A percentile compares a stretch with the other conserved stretches of the same genome.
phyloP scores from a whole-genome alignment of 2,113 vertebrate genomes.

The Hemiprocne comata region DNA sequence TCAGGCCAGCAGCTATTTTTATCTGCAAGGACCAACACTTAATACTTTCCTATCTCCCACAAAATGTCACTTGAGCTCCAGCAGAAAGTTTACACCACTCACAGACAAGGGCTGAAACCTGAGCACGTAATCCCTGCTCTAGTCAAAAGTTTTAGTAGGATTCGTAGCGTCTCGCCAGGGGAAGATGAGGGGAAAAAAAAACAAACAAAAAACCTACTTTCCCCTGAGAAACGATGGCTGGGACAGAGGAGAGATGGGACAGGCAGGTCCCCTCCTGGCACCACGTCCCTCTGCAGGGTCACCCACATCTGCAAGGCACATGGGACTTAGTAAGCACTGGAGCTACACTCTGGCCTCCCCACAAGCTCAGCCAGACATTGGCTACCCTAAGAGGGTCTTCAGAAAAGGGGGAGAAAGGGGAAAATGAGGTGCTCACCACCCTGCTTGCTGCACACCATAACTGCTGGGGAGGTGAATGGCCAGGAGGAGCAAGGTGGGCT shows the following conservation, averaged over 20 bases:
- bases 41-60: conserved; percentile 68
- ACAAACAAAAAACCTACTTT: neutral
- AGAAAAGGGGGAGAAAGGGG: neutral
- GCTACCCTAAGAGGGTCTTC: neutral
- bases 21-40: conserved; percentile 62
- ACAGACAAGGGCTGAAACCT: conserved; percentile 51
- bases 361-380: neutral
- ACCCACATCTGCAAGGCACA: neutral
- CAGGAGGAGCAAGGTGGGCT: neutral
- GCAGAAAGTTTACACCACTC: conserved; percentile 42
- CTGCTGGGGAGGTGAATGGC: neutral
- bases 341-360: neutral
- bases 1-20: neutral
- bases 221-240: neutral
- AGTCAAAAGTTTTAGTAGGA: conserved; percentile 63
- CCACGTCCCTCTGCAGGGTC: neutral
- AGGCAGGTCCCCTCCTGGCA: neutral
- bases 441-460: rapidly evolving
- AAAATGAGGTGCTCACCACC: neutral
- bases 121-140: conserved; percentile 53
- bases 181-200: neutral
- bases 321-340: neutral
- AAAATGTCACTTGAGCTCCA: conserved; percentile 55
- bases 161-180: neutral
- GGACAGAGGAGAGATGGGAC: neutral